Conservation (phyloP, 2,888 invertebrate genomes). For the Hecatera dysodea region DNA sequence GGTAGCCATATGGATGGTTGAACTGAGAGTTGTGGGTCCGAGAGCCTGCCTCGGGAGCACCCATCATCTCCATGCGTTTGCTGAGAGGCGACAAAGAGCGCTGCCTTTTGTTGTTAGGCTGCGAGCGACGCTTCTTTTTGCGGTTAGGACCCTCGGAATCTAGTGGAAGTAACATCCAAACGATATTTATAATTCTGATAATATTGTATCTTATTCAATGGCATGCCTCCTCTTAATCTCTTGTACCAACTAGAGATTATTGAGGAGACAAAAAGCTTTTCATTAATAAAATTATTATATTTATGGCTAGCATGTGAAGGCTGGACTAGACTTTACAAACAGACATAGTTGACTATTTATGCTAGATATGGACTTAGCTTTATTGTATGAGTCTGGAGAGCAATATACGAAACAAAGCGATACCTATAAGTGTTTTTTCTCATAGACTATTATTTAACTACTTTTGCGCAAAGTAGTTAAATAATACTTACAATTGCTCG, state of each 20-base stretch:
- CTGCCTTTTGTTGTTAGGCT: constrained; percentile 91
- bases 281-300: background rate
- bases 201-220: background rate
- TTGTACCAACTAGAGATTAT: constrained; percentile 18
- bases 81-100: constrained; percentile 95
- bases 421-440: background rate
- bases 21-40: constrained; percentile 92
- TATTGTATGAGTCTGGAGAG: background rate
- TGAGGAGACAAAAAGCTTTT: constrained; percentile 16
- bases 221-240: constrained; percentile 28
- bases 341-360: background rate
- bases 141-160: constrained; percentile 89
- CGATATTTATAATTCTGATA: background rate
- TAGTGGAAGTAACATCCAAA: constrained; percentile 56
- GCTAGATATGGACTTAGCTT: constrained; percentile 30
- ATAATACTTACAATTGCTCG: background rate
- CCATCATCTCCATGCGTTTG: constrained; percentile 95
- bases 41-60: constrained; percentile 87
- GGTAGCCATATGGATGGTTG: constrained; percentile 92
- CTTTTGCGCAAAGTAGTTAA: background rate
- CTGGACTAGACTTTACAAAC: constrained; percentile 22
- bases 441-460: background rate
- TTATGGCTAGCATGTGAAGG: too few species aligned
- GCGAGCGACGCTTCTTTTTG: constrained; percentile 91
- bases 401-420: too few species aligned